Base-by-base conservation (phyloP, 2,113 vertebrate genomes). In the Nesogale talazaci region DNA sequence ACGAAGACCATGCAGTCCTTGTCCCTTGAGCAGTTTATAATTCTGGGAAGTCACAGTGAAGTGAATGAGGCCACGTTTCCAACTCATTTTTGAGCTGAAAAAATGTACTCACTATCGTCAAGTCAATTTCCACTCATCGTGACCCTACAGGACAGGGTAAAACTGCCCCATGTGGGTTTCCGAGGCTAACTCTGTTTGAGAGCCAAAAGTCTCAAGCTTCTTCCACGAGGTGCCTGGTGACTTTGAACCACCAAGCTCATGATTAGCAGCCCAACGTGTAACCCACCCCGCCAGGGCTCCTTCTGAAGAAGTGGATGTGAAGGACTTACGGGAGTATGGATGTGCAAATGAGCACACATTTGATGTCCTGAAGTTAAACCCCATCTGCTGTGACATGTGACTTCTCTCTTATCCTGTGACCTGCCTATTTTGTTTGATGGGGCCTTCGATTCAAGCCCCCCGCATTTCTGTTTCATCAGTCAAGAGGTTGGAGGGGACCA, bases 11-110 rank as follows among this genome's bases (percentile, higher is more conserved):
- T 8, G 22, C 56, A 40, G 90, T 89, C 93, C 94, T 92, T 86
- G 93, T 94, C 94, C 89, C 86, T 75, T 74, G 1, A 14, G 88
- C 81, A 20, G 67, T 94, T 94, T 88, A 36, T 92, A 91, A 89
- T 88, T 92, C 83, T 85, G 67, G 70, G 67, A 95, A 72, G 72
- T 83, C 91, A 29, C 23, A 40, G 59, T 29, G 86, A 84, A 61
- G 79, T 88, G 56, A 74, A 65, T 20, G n/a, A 40, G 63, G 34
- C 70, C 17, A 0, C 46, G 19, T 79, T 91, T 86, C 70, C 63
- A 94, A 61, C 74, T 74, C 31, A 34, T 61, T 86, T 57, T 83
- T 38, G 15, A 88, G 76, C 76, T 19, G 75, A 63, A 77, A 40
- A 91, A 80, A 88, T 38, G 69, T 80, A 85, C 46, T 52, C 46